Evolutionary conservation across 2,888 invertebrate species (phyloP).

Genomic region (Scaeva pyrastri): DNA sequence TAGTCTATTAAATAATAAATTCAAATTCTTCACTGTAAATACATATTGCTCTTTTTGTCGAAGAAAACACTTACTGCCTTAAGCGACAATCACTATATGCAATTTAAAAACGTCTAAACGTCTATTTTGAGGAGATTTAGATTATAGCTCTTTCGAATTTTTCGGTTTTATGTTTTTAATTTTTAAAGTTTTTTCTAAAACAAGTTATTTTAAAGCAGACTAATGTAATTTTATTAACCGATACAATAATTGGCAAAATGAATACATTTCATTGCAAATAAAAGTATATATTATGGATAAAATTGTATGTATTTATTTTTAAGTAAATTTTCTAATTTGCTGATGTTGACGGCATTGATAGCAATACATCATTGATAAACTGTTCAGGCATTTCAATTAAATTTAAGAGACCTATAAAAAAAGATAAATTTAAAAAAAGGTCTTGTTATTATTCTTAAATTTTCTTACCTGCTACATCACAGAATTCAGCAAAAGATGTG

Average conservation of each 20-base stretch:
- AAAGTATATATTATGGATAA: constrained; percentile 23
- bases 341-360: constrained; percentile 80
- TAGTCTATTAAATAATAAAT: too few species aligned
- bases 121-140: too few species aligned
- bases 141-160: too few species aligned
- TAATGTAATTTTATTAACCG: constrained; percentile 21
- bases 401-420: constrained; percentile 80
- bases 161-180: too few species aligned
- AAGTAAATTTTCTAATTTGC: constrained; percentile 77
- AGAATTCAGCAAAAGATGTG: constrained; percentile 95
- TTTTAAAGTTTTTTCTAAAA: not conserved
- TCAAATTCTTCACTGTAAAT: too few species aligned
- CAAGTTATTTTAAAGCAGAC: constrained; percentile 10
- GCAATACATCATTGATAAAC: constrained; percentile 81
- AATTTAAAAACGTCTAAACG: too few species aligned
- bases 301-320: constrained; percentile 19
- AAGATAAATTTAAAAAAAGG: not conserved
- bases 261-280: constrained; percentile 51
- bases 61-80: too few species aligned
- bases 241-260: constrained; percentile 23
- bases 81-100: too few species aligned
- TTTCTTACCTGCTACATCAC: constrained; percentile 91
- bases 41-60: too few species aligned
- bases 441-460: not conserved
- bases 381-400: constrained; percentile 82